Base-by-base conservation (phyloP, 2,113 vertebrate genomes). In the Oreochromis niloticus region DNA sequence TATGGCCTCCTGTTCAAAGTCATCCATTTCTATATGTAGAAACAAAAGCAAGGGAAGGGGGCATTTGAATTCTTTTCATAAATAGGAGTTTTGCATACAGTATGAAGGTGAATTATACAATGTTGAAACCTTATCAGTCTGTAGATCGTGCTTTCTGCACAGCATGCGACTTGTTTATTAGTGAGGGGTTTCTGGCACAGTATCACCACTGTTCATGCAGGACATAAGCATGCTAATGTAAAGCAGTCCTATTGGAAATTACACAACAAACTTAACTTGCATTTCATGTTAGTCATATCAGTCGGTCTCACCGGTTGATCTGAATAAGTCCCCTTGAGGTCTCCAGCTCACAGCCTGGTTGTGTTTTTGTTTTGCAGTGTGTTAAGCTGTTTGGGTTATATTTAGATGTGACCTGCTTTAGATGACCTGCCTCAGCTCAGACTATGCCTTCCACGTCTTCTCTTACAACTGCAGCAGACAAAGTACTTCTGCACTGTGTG, bases 21-120 rank as follows among this genome's bases (percentile, higher is more conserved):
- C 92, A 12, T 97, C 96, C 97, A 97, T 97, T 19, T 83, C 91
- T 95, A 82, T 30, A 36, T 34, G 9, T 17, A 14, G 86, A n/a
- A 10, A 56, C 11, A 89, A 71, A 50, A 84, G 19, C 4, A 5
- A 55, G 17, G 17, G 27, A 19, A 30, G 48, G 12, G 24, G 13
- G 30, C 12, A n/a, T 1, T 63, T 27, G 16, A 82, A 11, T 56
- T 48, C 2, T 79, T 4, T 16, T 57, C 1, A 34, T 59, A 43
- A 30, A 55, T 43, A 6, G 10, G 3, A 66, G 7, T 61, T 4
- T n/a, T 19, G 9, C 12, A 3, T 17, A 48, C 11, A 46, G 63
- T 22, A 27, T 79, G 32, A 52, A 56, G 39, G 7, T 32, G 22
- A 50, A 32, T 54, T 39, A 5, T 4, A 83, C 81, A 50, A 10